Evolutionary conservation across 53 echinoderm and acorn worm genomes (phyloP), one percentile per base, ranked within the genome.

Genomic region (Mesocentrotus franciscanus): DNA sequence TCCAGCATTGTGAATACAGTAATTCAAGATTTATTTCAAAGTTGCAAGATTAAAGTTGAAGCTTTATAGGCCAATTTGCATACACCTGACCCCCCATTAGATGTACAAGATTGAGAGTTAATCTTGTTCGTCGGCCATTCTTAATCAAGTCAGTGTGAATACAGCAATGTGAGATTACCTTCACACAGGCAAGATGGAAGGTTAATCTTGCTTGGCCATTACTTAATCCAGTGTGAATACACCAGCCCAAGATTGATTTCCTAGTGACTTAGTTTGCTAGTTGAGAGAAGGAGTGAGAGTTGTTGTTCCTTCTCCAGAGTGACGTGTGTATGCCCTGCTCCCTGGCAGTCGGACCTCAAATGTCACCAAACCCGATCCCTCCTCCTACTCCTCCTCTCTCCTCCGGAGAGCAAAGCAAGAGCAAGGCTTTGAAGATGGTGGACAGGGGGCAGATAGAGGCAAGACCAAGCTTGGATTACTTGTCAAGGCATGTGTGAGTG

Each of bases 261-360:
- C 58, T 87, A 2, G 58, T 20, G n/a, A 57, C 87, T 75, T 57
- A 57, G 87, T 81, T 87, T 87, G 58, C 20, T 87, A 87, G 87
- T 87, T 87, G 58, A 87, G 87, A 27, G 56, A 85, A 85, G 56
- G 78, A 81, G 33, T 33, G 36, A 87, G 56, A 87, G 58, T 87
- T 87, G 87, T 87, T 87, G 87, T 87, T 87, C 87, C 56, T n/a
- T n/a, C 87, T 87, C 87, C n/a, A 57, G 87, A 87, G 87, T 57
- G 87, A 87, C 87, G 87, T 58, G 8, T 87, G 87, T 58, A 29
- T 87, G 87, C 87, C 87, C 87, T 57, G 59, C 87, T n/a, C 85
- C 85, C 55, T 55, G 14, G n/a, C 87, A 58, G n/a, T 27, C 36
- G 81, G 81, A 81, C 81, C 81, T 81, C 57, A 87, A 87, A 87